phyloP scores from a whole-genome alignment of 2,888 invertebrate species.

The Apoda limacodes region DNA sequence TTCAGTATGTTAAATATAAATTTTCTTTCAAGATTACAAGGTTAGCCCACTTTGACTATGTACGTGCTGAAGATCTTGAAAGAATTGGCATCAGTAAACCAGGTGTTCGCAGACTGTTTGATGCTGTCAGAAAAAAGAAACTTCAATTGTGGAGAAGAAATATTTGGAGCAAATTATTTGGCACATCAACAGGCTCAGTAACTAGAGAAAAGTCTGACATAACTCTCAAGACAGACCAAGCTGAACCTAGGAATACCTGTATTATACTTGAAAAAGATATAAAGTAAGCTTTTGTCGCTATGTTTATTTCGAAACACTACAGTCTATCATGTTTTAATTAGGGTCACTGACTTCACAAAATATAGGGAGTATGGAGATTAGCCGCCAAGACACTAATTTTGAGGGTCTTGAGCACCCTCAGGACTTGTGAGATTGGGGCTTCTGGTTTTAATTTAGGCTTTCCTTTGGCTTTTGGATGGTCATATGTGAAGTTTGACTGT shows the following conservation, averaged over 20 bases:
- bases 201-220: slow-evolving; percentile 58
- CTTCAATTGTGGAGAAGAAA: slow-evolving; percentile 85
- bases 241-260: slow-evolving; percentile 73
- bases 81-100: slow-evolving; percentile 95
- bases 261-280: slow-evolving; percentile 89
- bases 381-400: too few relatives aligned
- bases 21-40: slow-evolving; percentile 82
- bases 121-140: slow-evolving; percentile 91
- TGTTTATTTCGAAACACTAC: too few relatives aligned
- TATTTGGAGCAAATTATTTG: slow-evolving; percentile 84
- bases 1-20: too few relatives aligned
- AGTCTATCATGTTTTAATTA: too few relatives aligned
- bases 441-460: too few relatives aligned
- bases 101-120: slow-evolving; percentile 88
- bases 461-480: too few relatives aligned
- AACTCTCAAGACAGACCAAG: slow-evolving; percentile 45
- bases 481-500: too few relatives aligned
- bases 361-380: too few relatives aligned
- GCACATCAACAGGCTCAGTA: slow-evolving; percentile 50
- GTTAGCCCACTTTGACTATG: slow-evolving; percentile 96
- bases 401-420: too few relatives aligned
- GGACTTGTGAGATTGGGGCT: too few relatives aligned
- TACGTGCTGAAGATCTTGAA: slow-evolving; percentile 94
- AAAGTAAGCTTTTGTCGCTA: slow-evolving; percentile 61
- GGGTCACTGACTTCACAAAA: too few relatives aligned